phyloP scores from a whole-genome alignment of 1,140 invertebrate species.

The Aphis craccivora region DNA sequence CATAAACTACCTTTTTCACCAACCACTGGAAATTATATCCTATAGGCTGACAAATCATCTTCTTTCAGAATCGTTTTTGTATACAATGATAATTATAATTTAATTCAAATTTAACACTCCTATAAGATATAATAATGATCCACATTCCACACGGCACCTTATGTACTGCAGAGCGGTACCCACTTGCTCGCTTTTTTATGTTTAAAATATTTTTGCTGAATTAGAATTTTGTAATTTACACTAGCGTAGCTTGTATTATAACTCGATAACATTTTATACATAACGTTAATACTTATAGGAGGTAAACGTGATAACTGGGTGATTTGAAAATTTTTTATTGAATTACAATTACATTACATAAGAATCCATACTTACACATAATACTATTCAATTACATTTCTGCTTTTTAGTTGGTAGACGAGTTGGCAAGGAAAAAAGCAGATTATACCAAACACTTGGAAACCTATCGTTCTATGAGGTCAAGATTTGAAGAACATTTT shows the following conservation, averaged over 20 bases:
- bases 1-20: no score
- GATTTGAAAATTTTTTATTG: constrained; percentile 44
- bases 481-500: constrained; percentile 85
- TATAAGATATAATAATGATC: no score
- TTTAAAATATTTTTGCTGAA: neutral
- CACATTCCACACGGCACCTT: no score
- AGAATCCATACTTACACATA: constrained; percentile 10
- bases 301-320: neutral
- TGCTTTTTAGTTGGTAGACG: constrained; percentile 76
- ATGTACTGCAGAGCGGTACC: no score
- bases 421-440: constrained; percentile 79
- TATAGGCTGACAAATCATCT: no score
- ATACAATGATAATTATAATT: no score
- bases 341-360: no score
- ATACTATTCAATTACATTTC: constrained; percentile 59
- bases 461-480: constrained; percentile 80
- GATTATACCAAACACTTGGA: constrained; percentile 87
- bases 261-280: neutral
- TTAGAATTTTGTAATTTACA: constrained; percentile 10
- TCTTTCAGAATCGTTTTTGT: no score
- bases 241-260: neutral
- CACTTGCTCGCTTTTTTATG: no score
- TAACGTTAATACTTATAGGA: neutral
- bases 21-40: no score
- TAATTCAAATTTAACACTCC: no score